phyloP scores from a whole-genome alignment of 2,113 vertebrate genomes.

The Marcusenius ussheri region DNA sequence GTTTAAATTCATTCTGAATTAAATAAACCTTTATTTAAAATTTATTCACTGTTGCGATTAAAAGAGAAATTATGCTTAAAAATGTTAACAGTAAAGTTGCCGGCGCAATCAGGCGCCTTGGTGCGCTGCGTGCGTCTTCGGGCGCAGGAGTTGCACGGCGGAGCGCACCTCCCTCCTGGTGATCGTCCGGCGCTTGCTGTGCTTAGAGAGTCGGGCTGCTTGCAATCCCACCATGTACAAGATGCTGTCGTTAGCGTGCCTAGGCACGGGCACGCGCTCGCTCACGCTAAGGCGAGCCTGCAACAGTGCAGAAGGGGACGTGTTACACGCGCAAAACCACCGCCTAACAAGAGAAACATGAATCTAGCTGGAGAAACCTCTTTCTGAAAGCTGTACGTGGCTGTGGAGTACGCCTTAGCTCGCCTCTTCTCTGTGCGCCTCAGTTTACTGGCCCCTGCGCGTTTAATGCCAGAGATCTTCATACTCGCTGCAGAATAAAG shows the following conservation, averaged over 20 bases:
- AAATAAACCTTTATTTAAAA: neutral
- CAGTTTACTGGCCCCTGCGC: neutral
- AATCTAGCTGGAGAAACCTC: slow-evolving; percentile 34
- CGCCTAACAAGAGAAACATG: neutral
- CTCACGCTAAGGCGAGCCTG: neutral
- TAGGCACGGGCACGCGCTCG: neutral
- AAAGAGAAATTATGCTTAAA: neutral
- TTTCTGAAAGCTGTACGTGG: slow-evolving; percentile 45
- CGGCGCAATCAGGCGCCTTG: neutral
- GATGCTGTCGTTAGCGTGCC: neutral
- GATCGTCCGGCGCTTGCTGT: slow-evolving; percentile 42
- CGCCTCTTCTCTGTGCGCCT: slow-evolving; percentile 20
- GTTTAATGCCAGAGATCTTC: slow-evolving; percentile 35
- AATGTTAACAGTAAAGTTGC: too few relatives aligned
- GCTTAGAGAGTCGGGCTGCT: slow-evolving; percentile 49
- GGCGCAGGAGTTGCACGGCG: slow-evolving; percentile 34
- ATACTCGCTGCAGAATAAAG: slow-evolving; percentile 28
- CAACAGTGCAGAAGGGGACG: neutral
- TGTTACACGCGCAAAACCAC: neutral
- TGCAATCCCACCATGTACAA: slow-evolving; percentile 41
- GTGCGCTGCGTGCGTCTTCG: neutral
- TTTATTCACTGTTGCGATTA: neutral
- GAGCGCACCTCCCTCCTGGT: slow-evolving; percentile 45
- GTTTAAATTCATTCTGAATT: neutral
- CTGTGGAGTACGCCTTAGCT: neutral